phyloP scores from a whole-genome alignment of 2,113 vertebrate genomes.

The Protobothrops flavoviridis region DNA sequence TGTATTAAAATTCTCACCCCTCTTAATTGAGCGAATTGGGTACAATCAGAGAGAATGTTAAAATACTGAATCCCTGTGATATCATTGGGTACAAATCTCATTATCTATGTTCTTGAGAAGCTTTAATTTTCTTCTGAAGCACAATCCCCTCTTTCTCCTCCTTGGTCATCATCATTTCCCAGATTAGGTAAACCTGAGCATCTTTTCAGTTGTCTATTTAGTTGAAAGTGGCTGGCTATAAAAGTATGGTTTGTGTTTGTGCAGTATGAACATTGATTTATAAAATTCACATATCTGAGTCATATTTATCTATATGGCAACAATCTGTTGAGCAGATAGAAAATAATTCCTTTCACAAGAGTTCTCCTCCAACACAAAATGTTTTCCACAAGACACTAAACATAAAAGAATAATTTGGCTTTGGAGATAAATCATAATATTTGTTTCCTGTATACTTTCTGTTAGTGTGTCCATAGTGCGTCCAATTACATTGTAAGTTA shows the following conservation, averaged over 20 bases:
- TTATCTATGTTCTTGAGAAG: neutral
- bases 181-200: neutral
- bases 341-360: neutral
- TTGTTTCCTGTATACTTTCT: slow-evolving; percentile 24
- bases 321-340: neutral
- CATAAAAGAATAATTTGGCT: neutral
- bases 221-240: neutral
- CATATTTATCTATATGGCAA: neutral
- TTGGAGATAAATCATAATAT: slow-evolving; percentile 18
- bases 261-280: neutral
- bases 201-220: neutral
- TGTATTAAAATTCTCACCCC: neutral
- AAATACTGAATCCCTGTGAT: neutral
- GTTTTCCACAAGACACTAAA: neutral
- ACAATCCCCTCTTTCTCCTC: neutral
- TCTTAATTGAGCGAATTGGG: neutral
- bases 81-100: neutral
- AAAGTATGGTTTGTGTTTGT: neutral
- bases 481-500: slow-evolving; percentile 46
- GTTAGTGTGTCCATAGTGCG: slow-evolving; percentile 30
- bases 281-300: neutral
- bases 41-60: neutral
- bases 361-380: neutral
- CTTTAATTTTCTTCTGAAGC: neutral
- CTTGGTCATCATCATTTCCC: neutral